phyloP scores from a whole-genome alignment of 1,140 invertebrate species.

The Drosophila santomea region DNA sequence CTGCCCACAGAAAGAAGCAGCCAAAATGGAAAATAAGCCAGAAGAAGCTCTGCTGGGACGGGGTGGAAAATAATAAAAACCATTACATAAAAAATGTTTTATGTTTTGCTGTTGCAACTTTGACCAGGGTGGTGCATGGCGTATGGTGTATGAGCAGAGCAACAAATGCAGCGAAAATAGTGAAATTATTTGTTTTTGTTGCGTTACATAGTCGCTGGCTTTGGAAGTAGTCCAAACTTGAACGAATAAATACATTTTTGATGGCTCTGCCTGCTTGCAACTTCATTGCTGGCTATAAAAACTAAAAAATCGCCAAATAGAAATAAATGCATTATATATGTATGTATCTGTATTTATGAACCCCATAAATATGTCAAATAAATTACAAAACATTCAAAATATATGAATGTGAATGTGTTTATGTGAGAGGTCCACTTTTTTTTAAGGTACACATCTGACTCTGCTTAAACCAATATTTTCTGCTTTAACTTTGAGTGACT shows the following conservation, averaged over 20 bases:
- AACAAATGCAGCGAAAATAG: slow-evolving; percentile 20
- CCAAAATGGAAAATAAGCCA: slow-evolving; percentile 41
- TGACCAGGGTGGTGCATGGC: slow-evolving; percentile 41
- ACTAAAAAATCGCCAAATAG: slow-evolving; percentile 74
- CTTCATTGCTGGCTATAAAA: slow-evolving; percentile 63
- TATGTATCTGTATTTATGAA: slow-evolving; percentile 80
- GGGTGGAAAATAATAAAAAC: slow-evolving; percentile 41
- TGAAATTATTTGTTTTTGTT: slow-evolving; percentile 33
- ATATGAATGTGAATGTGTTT: slow-evolving; percentile 31
- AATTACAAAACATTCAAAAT: slow-evolving; percentile 80
- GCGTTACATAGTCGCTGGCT: slow-evolving; percentile 25
- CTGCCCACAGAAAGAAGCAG: slow-evolving; percentile 53
- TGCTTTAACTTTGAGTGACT: neutral
- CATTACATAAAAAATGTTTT: slow-evolving; percentile 82
- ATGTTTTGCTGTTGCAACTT: slow-evolving; percentile 77
- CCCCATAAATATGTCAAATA: slow-evolving; percentile 82
- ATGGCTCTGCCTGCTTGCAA: slow-evolving; percentile 48
- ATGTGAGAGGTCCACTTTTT: slow-evolving; percentile 9
- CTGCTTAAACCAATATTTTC: neutral
- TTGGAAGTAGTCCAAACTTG: slow-evolving; percentile 76
- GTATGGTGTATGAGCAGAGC: slow-evolving; percentile 22
- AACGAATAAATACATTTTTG: slow-evolving; percentile 62
- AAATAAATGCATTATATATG: slow-evolving; percentile 75
- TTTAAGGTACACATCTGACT: slow-evolving; percentile 3
- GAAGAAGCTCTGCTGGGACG: slow-evolving; percentile 15